Conservation (phyloP, 2,888 invertebrate species). For the Drosophila greeni region DNA sequence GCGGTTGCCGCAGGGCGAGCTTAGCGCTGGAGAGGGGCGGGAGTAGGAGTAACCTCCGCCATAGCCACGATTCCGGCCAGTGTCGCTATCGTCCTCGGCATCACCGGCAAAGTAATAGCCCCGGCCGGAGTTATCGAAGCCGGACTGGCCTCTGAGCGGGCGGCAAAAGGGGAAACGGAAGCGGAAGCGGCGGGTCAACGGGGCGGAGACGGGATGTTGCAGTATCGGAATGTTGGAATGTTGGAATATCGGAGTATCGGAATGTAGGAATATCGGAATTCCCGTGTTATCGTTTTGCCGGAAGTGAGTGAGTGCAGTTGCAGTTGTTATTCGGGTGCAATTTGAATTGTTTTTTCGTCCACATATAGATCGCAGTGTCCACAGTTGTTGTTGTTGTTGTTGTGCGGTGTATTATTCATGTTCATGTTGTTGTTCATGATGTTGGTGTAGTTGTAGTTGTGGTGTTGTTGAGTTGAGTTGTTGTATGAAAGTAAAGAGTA, state of each 20-base stretch:
- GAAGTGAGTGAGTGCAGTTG: constrained; percentile 43
- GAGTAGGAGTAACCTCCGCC: constrained; percentile 45
- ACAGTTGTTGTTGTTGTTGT: constrained; percentile 53
- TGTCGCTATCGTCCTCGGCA: constrained; percentile 77
- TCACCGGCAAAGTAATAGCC: constrained; percentile 83
- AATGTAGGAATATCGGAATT: background rate
- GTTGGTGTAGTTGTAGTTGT: constrained; percentile 48
- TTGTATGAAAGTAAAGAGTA: constrained; percentile 72
- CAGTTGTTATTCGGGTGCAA: constrained; percentile 37
- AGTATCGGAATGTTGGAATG: too few species aligned
- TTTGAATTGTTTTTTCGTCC: constrained; percentile 48
- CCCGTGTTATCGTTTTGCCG: constrained; percentile 1
- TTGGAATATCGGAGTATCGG: too few species aligned
- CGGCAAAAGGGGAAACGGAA: constrained; percentile 6
- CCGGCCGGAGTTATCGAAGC: constrained; percentile 83
- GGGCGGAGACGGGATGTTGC: constrained; percentile 21
- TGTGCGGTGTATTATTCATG: constrained; percentile 43
- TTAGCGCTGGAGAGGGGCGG: constrained; percentile 47
- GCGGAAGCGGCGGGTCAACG: constrained; percentile 19
- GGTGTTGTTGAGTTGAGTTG: constrained; percentile 53
- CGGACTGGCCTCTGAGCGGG: constrained; percentile 81
- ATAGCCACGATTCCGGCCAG: constrained; percentile 31
- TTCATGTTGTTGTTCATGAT: constrained; percentile 48
- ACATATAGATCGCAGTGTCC: constrained; percentile 61
- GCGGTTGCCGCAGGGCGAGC: constrained; percentile 64